Conservation (phyloP, 2,797 vertebrate genomes). For the Propithecus deckenii region DNA sequence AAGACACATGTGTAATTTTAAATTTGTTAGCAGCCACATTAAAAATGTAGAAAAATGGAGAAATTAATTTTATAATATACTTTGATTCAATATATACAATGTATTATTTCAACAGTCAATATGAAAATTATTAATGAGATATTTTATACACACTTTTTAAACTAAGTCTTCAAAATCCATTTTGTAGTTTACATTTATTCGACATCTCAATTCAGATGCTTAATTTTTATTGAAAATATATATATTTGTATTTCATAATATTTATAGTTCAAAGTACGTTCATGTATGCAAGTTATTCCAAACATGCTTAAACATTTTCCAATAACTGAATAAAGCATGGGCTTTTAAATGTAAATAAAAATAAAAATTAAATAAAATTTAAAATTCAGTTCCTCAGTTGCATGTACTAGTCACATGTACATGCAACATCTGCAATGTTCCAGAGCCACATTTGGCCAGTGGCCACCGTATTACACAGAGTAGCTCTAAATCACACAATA, state of each 20-base stretch:
- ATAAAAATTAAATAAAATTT: slow-evolving; percentile 20
- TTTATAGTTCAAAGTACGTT: not conserved
- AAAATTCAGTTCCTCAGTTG: not conserved
- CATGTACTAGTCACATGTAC: not conserved
- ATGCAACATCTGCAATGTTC: not conserved
- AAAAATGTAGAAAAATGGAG: not conserved
- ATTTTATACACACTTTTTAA: not conserved
- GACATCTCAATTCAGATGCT: not conserved
- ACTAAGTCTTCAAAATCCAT: not conserved
- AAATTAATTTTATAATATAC: not conserved
- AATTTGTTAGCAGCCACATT: not conserved
- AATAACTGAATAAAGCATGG: not conserved
- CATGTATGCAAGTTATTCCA: not conserved
- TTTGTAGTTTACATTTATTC: not conserved
- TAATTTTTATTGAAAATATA: not conserved
- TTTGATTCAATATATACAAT: not conserved
- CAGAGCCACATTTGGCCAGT: not conserved
- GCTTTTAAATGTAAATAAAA: not conserved
- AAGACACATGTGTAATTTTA: not conserved
- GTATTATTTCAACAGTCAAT: not conserved
- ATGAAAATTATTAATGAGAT: not conserved
- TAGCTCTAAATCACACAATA: not conserved
- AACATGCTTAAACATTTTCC: not conserved
- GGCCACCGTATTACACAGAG: not conserved
- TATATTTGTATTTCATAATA: not conserved